Evolutionary conservation across 2,113 vertebrate genomes (phyloP).

Genomic region (Cichladusa arquata): DNA sequence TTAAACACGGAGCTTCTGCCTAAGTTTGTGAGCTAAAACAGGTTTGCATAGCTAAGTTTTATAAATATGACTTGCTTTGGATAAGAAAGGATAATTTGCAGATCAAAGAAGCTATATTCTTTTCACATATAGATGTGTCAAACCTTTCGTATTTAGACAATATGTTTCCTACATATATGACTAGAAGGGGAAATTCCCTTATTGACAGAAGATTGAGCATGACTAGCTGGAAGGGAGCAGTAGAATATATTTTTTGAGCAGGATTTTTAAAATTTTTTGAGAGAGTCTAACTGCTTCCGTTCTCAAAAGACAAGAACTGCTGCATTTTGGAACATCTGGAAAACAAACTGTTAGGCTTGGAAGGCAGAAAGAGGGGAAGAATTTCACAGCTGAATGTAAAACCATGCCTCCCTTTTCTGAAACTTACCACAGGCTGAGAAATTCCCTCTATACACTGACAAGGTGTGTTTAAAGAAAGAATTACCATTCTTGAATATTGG

Average conservation of each 20-base stretch:
- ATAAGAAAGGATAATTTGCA: background rate
- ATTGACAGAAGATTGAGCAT: background rate
- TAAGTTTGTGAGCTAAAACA: background rate
- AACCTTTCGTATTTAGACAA: background rate
- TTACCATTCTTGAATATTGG: background rate
- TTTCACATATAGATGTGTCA: background rate
- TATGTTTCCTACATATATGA: background rate
- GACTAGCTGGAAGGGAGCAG: background rate
- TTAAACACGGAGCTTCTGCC: background rate
- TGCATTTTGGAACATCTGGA: background rate
- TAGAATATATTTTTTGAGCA: background rate
- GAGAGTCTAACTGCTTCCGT: background rate
- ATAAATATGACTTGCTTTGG: background rate
- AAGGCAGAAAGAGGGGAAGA: background rate
- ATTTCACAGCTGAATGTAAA: background rate
- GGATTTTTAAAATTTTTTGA: background rate
- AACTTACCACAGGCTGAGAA: background rate
- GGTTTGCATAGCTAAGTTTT: background rate
- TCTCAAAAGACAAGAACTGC: background rate
- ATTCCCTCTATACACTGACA: background rate
- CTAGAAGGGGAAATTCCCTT: background rate
- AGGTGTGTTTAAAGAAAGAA: background rate
- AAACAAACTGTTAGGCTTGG: background rate
- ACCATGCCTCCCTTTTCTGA: background rate
- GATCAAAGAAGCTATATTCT: background rate